Percentiles rank a stretch among this genome's conserved stretches.
phyloP scores from a whole-genome alignment of 2,113 vertebrate genomes.

The Chitala chitala region DNA sequence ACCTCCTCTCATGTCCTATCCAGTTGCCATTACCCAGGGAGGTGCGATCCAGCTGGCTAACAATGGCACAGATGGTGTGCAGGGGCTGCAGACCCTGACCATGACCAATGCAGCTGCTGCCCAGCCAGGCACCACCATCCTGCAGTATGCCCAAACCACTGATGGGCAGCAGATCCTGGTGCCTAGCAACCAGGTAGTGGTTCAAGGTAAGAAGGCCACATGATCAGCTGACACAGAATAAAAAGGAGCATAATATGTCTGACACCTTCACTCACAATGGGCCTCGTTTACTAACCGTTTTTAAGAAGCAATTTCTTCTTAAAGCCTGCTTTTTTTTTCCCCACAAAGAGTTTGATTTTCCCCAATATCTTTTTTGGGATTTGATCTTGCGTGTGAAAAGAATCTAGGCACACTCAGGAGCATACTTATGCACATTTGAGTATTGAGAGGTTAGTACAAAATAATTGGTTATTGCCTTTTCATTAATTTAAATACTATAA shows the following conservation, averaged over 20 bases:
- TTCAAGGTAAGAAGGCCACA: constrained; percentile 80
- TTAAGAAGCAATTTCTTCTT: no score
- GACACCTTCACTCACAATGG: no score
- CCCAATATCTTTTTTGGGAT: no score
- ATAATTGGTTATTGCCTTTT: no score
- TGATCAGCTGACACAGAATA: no score
- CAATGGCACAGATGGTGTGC: constrained; percentile 93
- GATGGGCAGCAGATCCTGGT: constrained; percentile 97
- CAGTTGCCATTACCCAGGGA: constrained; percentile 97
- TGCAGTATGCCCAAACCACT: constrained; percentile 96
- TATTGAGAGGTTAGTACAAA: not conserved
- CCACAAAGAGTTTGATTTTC: not conserved
- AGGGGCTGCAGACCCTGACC: constrained; percentile 89
- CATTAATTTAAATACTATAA: no score
- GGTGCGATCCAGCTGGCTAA: constrained; percentile 96
- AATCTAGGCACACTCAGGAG: no score
- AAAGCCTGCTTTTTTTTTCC: not conserved
- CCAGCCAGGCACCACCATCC: constrained; percentile 87
- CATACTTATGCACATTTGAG: not conserved
- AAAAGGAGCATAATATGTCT: no score
- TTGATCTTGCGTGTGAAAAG: no score
- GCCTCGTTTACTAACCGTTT: no score
- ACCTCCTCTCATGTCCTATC: constrained; percentile 19
- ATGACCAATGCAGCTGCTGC: constrained; percentile 86
- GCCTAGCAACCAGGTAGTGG: constrained; percentile 98